phyloP scores from a whole-genome alignment of 2,888 invertebrate species.

The Tethea ocularis region DNA sequence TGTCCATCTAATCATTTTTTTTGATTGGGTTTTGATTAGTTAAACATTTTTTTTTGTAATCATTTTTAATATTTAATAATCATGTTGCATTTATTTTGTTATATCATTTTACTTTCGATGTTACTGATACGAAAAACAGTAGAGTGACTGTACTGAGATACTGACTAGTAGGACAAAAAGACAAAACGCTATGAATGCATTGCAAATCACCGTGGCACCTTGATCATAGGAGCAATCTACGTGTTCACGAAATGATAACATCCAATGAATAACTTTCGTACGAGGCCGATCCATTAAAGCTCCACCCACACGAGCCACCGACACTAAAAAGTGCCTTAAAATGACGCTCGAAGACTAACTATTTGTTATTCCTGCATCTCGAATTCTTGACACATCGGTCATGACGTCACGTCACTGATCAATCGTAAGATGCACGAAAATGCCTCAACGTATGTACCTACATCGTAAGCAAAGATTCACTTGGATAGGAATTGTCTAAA shows the following conservation, averaged over 20 bases:
- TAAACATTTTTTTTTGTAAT: not conserved
- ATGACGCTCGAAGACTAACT: constrained; percentile 40
- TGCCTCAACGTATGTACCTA: too few relatives aligned
- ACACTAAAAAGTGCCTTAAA: constrained; percentile 49
- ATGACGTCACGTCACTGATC: too few relatives aligned
- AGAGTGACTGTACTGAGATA: too few relatives aligned
- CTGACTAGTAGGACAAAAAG: not conserved
- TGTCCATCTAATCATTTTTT: not conserved
- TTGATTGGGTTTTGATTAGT: not conserved
- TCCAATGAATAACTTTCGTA: constrained; percentile 77
- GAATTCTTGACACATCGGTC: too few relatives aligned
- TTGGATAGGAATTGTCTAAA: too few relatives aligned
- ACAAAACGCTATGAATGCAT: not conserved
- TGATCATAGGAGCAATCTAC: constrained; percentile 62
- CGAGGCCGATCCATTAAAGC: constrained; percentile 64
- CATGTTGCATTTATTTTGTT: not conserved
- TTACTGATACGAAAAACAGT: not conserved
- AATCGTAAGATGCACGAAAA: too few relatives aligned
- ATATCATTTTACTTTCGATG: not conserved
- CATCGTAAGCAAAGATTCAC: too few relatives aligned
- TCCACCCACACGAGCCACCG: constrained; percentile 72
- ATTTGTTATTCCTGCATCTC: too few relatives aligned
- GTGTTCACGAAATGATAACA: constrained; percentile 73
- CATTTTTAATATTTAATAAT: not conserved
- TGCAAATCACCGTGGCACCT: constrained; percentile 24